Conservation (phyloP, 2,888 invertebrate genomes). For the Hirtodrosophila duncani region DNA sequence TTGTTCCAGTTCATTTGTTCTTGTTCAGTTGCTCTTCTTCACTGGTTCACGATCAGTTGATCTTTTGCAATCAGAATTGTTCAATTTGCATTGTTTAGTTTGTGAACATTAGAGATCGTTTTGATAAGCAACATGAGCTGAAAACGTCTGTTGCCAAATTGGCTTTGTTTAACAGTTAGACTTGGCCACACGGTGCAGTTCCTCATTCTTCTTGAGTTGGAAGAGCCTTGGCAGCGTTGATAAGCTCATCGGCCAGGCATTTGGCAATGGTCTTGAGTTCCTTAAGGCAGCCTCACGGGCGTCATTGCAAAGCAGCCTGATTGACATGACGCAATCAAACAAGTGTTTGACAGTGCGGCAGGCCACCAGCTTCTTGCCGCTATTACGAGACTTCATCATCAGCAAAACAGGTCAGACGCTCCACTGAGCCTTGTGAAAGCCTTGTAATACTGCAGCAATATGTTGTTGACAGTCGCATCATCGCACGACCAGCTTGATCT, state of each 20-base stretch:
- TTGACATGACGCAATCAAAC: slow-evolving; percentile 99
- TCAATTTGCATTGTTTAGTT: too few relatives aligned
- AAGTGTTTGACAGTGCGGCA: slow-evolving; percentile 99
- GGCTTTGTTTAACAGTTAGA: slow-evolving; percentile 95
- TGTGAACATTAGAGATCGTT: too few relatives aligned
- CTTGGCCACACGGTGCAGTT: slow-evolving; percentile 99
- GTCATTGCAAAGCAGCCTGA: slow-evolving; percentile 98
- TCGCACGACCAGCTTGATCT: slow-evolving; percentile 99
- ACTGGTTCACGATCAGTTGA: too few relatives aligned
- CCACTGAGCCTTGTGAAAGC: slow-evolving; percentile 99
- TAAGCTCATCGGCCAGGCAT: slow-evolving; percentile 99
- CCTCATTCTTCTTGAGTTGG: slow-evolving; percentile 99
- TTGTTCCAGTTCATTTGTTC: too few relatives aligned
- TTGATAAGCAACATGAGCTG: slow-evolving; percentile 36
- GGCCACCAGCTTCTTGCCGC: slow-evolving; percentile 99
- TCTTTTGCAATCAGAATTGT: too few relatives aligned
- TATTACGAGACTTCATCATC: slow-evolving; percentile 99
- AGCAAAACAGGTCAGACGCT: slow-evolving; percentile 97
- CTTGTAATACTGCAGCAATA: slow-evolving; percentile 97
- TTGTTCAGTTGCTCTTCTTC: too few relatives aligned
- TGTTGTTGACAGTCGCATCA: slow-evolving; percentile 98
- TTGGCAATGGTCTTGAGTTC: slow-evolving; percentile 99
- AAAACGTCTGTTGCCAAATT: slow-evolving; percentile 10
- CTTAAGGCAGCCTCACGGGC: slow-evolving; percentile 99
- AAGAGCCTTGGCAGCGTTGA: slow-evolving; percentile 99